phyloP scores from a whole-genome alignment of 2,888 invertebrate genomes.

The Matsumyia berberina region DNA sequence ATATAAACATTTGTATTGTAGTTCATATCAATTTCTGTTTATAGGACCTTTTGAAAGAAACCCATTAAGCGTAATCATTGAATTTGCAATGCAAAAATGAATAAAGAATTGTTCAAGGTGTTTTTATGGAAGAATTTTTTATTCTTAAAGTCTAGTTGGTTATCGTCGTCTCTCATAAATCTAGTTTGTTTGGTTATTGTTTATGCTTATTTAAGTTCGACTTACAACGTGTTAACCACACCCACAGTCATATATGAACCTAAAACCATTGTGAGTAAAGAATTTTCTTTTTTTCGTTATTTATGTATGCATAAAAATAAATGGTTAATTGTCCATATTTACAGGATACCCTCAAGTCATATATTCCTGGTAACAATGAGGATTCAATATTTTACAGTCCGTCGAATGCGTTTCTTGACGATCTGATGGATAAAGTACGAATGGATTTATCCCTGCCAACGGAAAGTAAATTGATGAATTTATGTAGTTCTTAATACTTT shows the following conservation, averaged over 20 bases:
- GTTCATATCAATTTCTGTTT: no score
- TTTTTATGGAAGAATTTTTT: slow-evolving; percentile 81
- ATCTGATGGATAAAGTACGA: slow-evolving; percentile 80
- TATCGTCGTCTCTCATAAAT: slow-evolving; percentile 76
- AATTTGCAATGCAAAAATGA: slow-evolving; percentile 21
- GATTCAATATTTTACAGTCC: slow-evolving; percentile 81
- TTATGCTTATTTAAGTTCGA: slow-evolving; percentile 78
- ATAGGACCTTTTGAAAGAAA: no score
- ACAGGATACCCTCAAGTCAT: slow-evolving; percentile 77
- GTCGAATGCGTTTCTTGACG: slow-evolving; percentile 72
- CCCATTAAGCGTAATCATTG: no score
- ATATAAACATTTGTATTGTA: no score
- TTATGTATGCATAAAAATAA: background rate
- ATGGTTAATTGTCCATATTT: slow-evolving; percentile 1
- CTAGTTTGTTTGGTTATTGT: slow-evolving; percentile 73
- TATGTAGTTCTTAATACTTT: background rate
- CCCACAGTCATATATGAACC: slow-evolving; percentile 53
- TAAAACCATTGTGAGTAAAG: slow-evolving; percentile 63
- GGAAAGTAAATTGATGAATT: slow-evolving; percentile 78
- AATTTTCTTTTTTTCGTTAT: background rate
- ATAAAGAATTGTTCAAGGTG: slow-evolving; percentile 69
- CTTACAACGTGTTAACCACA: slow-evolving; percentile 67
- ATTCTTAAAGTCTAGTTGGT: slow-evolving; percentile 78
- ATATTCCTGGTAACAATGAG: slow-evolving; percentile 79
- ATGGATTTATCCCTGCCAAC: slow-evolving; percentile 77